Conservation (phyloP, 2,888 invertebrate species). For the Pristionchus entomophagus region DNA sequence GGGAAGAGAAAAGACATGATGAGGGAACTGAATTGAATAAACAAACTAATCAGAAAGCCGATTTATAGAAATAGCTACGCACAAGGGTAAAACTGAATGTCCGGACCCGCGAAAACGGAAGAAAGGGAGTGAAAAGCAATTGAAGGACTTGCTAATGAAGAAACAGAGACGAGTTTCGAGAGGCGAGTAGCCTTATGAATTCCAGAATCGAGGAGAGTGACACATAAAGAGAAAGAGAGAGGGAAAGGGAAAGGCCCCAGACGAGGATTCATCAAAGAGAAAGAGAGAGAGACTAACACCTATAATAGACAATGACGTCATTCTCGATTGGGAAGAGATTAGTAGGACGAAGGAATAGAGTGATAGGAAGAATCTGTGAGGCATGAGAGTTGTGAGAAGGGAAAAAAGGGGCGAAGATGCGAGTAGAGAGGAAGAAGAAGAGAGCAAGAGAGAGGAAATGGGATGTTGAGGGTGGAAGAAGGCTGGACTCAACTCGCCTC, state of each 20-base stretch:
- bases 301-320: slow-evolving; percentile 18
- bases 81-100: too few relatives aligned
- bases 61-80: too few relatives aligned
- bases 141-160: not conserved
- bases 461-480: not conserved
- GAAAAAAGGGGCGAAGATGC: not conserved
- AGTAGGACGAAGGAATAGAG: too few relatives aligned
- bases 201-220: not conserved
- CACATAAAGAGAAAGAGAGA: not conserved
- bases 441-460: not conserved
- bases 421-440: not conserved
- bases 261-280: slow-evolving; percentile 29
- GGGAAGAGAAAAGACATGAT: slow-evolving; percentile 37
- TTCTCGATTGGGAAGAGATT: not conserved
- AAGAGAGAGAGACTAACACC: slow-evolving; percentile 26
- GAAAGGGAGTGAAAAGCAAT: not conserved
- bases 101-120: not conserved
- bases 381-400: not conserved
- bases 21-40: slow-evolving; percentile 18
- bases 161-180: too few relatives aligned
- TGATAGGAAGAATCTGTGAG: not conserved
- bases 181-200: not conserved
- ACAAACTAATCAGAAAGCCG: not conserved
- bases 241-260: not conserved
- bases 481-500: not conserved